Conservation (phyloP, 2,888 invertebrate genomes). For the Margaritifera margaritifera region DNA sequence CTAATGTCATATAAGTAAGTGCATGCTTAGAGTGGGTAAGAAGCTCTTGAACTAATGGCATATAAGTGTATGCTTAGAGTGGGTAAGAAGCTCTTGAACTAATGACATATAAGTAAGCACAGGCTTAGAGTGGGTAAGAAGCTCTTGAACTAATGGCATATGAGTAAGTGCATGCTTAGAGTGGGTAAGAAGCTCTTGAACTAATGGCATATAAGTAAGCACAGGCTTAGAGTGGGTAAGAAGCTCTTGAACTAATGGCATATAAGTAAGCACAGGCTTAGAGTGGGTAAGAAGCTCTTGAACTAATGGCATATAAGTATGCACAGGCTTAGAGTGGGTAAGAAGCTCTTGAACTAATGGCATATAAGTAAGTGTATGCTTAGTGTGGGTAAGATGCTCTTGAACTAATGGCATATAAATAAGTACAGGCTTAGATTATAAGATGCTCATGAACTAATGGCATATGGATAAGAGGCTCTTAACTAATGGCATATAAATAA, state of each 20-base stretch:
- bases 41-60: slow-evolving; percentile 81
- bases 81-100: slow-evolving; percentile 77
- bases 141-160: too few relatives aligned
- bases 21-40: not conserved
- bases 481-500: too few relatives aligned
- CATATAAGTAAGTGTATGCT: slow-evolving; percentile 71
- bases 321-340: too few relatives aligned
- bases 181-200: too few relatives aligned
- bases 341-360: slow-evolving; percentile 80
- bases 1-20: slow-evolving; percentile 65
- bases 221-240: too few relatives aligned
- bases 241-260: too few relatives aligned
- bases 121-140: not conserved
- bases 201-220: too few relatives aligned
- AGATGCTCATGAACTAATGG: too few relatives aligned
- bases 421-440: slow-evolving; percentile 32
- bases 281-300: too few relatives aligned
- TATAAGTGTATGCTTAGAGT: slow-evolving; percentile 46
- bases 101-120: slow-evolving; percentile 77
- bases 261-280: slow-evolving; percentile 58
- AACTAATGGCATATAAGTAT: too few relatives aligned
- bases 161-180: too few relatives aligned
- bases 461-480: too few relatives aligned
- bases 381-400: slow-evolving; percentile 67
- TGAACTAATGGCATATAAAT: slow-evolving; percentile 81